Evolutionary conservation across 2,888 invertebrate genomes (phyloP), one percentile per base, ranked within the genome.

Genomic region (Xestia sexstrigata): DNA sequence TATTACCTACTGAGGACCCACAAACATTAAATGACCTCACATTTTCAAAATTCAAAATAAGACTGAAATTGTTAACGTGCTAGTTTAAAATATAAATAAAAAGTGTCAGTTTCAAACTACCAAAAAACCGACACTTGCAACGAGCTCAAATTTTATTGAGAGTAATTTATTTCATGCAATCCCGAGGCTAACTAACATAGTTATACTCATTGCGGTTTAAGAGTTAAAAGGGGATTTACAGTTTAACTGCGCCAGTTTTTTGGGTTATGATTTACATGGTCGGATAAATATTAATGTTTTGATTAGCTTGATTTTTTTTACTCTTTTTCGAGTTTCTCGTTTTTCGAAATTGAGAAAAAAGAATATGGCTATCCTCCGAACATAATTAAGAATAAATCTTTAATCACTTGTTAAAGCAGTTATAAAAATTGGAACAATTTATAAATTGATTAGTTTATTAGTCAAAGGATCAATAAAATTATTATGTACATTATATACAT

Each of bases 111-210:
- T 70, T 55, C 15, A 26, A 42, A 26, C 11, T 13, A 5, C 23
- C 20, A 2, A 26, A 45, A 72, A 72, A 39, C 5, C 13, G 3
- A 72, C 39, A 74, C 23, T 39, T 49, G 3, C 17, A 30, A 30
- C 30, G 23, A 23, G 26, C 74, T 49, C 42, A 49, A 60, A n/a
- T 74, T 62, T 62, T 71, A 60, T 62, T 49, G 17, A 62, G 47
- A 55, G 17, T 47, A 2, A 47, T 60, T 45, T 74, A 45, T 58
- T 47, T 47, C 3, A 20, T 39, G 20, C 1, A 39, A 62, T 30
- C 1, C 20, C 4, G 49, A 49, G 47, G 30, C 49, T 30, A 23
- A 23, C 26, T 17, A 65, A 30, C 1, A 35, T 30, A 30, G 13
- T 6, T 8, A 30, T 15, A n/a, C 13, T 47, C 23, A 49, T 35